phyloP scores from a whole-genome alignment of 2,888 invertebrate genomes.

The Lasioglossum zephyrum region DNA sequence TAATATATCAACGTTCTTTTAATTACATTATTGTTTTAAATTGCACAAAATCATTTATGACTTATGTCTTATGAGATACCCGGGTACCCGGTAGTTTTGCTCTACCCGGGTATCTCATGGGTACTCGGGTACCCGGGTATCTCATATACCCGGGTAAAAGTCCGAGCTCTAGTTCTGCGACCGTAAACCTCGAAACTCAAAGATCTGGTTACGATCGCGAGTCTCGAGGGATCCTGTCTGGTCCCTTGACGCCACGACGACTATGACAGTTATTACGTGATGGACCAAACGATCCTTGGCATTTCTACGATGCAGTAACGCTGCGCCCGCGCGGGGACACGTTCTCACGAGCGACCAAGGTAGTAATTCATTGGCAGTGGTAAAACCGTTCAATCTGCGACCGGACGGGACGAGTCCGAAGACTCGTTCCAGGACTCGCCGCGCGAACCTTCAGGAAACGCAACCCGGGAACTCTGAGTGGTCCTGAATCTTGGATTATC shows the following conservation, averaged over 20 bases:
- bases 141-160: no score
- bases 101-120: no score
- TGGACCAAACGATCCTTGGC: slow-evolving; percentile 41
- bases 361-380: not conserved
- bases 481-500: not conserved
- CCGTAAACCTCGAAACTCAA: slow-evolving; percentile 63
- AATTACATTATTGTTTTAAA: no score
- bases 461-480: not conserved
- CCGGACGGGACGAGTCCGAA: not conserved
- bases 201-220: slow-evolving; percentile 56
- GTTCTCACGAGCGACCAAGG: slow-evolving; percentile 17
- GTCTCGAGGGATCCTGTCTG: slow-evolving; percentile 14
- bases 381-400: slow-evolving; percentile 19
- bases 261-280: slow-evolving; percentile 62
- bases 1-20: no score
- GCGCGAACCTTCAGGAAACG: not conserved
- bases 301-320: slow-evolving; percentile 45
- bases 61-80: no score
- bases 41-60: no score
- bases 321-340: slow-evolving; percentile 16
- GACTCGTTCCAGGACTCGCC: not conserved
- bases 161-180: slow-evolving; percentile 21
- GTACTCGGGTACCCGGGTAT: no score
- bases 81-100: no score
- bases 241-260: slow-evolving; percentile 18